phyloP scores from a whole-genome alignment of 1,140 invertebrate genomes.

The Gerris buenoi region DNA sequence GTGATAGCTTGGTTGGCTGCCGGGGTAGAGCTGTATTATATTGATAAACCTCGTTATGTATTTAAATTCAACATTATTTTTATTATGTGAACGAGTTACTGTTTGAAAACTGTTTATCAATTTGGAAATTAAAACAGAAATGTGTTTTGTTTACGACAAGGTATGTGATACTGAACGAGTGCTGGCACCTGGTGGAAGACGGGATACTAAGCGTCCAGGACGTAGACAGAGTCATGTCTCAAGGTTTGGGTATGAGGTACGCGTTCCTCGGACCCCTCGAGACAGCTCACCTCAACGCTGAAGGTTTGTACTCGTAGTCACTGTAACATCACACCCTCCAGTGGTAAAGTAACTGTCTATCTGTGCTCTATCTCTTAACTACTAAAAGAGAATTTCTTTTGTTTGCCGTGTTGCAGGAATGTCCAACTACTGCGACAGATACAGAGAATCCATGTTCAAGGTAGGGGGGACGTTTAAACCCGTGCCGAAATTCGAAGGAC shows the following conservation, averaged over 20 bases:
- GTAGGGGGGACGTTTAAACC: conserved; percentile 61
- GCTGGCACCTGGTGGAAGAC: conserved; percentile 72
- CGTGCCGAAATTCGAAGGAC: conserved; percentile 54
- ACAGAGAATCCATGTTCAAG: conserved; percentile 59
- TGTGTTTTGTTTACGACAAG: no score
- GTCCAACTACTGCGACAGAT: conserved; percentile 53
- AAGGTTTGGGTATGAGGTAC: conserved; percentile 87
- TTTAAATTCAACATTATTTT: no score
- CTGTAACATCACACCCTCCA: background rate
- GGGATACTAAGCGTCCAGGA: conserved; percentile 73
- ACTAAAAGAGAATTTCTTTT: no score
- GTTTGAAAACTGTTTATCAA: no score
- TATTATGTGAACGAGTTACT: no score
- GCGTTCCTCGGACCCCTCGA: conserved; percentile 88
- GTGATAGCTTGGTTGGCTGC: no score
- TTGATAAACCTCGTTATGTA: no score
- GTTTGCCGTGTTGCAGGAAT: conserved; percentile 40
- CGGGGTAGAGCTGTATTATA: no score
- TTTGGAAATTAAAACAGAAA: no score
- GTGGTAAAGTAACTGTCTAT: background rate
- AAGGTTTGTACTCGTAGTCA: conserved; percentile 60
- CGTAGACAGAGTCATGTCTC: conserved; percentile 82
- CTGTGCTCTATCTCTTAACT: no score
- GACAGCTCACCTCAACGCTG: conserved; percentile 86
- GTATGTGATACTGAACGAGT: conserved; percentile 86